Evolutionary conservation across 2,888 invertebrate species (phyloP), one percentile per base, ranked within the genome.

Genomic region (Glyphotaelius pellucidus): DNA sequence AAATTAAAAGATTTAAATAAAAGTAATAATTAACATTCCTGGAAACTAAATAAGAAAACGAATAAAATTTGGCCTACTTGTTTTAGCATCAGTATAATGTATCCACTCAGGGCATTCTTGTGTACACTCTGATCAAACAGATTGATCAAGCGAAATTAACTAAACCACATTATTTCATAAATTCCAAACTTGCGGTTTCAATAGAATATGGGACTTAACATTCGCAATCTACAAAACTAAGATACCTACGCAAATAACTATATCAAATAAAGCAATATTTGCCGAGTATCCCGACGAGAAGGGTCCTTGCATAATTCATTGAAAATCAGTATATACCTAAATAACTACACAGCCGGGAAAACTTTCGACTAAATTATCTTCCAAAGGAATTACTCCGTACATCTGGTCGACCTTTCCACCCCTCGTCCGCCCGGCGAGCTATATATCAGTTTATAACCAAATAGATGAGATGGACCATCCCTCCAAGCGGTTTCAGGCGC

Each of bases 331-430:
- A 31, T n/a, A 15, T 35, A 84, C 19, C 52, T 19, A 19, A 67
- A 19, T 67, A 67, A 67, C 52, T 67, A 67, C 3, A 67, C 3
- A 52, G 47, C n/a, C 47, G n/a, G 14, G 31, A 5, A 52, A 87
- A 87, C 67, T 52, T 87, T 35, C 52, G 87, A n/a, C 87, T 87
- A 87, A 87, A 87, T 87, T 67, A 87, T 87, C 87, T 87, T 87
- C 87, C 31, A 32, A 52, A 87, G 87, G 52, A n/a, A 87, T 87
- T 87, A 30, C 87, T 87, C 52, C 11, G 67, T 87, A 87, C 87
- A 87, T 87, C 87, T 87, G 52, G 52, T 52, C 31, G 87, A 87
- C 87, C 87, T 32, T 67, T 38, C n/a, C 42, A 35, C 25, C 35
- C 87, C 30, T 30, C 38, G 25, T 84, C 84, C 14, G 52, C 52